Percentiles rank a stretch among this genome's conserved stretches.
phyloP scores from a whole-genome alignment of 2,113 vertebrate species.

The Choloepus hoffmanni region DNA sequence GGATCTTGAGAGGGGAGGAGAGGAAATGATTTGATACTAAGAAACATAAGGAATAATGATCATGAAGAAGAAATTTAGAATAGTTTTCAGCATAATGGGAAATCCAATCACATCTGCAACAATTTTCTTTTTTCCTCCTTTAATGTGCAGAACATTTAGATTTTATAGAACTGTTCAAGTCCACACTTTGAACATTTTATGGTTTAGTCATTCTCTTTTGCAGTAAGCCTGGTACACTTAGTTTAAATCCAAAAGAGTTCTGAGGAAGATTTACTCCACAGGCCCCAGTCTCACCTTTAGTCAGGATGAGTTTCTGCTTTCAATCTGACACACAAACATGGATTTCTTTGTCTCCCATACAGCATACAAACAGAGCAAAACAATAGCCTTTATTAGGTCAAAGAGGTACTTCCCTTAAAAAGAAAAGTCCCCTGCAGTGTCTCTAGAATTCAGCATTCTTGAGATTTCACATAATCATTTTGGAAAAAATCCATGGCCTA shows the following conservation, averaged over 20 bases:
- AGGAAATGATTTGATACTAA: slow-evolving; percentile 59
- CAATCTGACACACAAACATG: slow-evolving; percentile 68
- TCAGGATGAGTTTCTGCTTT: slow-evolving; percentile 67
- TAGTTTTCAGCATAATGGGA: slow-evolving; percentile 76
- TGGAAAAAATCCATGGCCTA: slow-evolving; percentile 37
- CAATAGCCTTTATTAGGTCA: neutral
- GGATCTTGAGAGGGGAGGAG: neutral
- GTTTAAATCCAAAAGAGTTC: slow-evolving; percentile 79
- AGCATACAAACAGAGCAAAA: slow-evolving; percentile 54
- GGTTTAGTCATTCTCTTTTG: slow-evolving; percentile 61
- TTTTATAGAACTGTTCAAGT: slow-evolving; percentile 64
- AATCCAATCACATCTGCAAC: slow-evolving; percentile 64
- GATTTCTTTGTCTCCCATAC: slow-evolving; percentile 60
- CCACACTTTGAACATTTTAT: slow-evolving; percentile 62
- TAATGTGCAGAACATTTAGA: slow-evolving; percentile 62
- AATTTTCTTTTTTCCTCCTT: slow-evolving; percentile 59
- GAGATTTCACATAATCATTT: slow-evolving; percentile 15
- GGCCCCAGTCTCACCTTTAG: slow-evolving; percentile 66
- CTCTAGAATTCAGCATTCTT: slow-evolving; percentile 37
- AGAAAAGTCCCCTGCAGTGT: slow-evolving; percentile 61
- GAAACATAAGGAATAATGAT: slow-evolving; percentile 71
- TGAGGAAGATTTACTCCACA: slow-evolving; percentile 65
- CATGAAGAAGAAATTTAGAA: slow-evolving; percentile 65
- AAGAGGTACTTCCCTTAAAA: slow-evolving; percentile 60
- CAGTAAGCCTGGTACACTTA: slow-evolving; percentile 58